phyloP scores from a whole-genome alignment of 2,113 vertebrate species.

The Mystacornis crossleyi region DNA sequence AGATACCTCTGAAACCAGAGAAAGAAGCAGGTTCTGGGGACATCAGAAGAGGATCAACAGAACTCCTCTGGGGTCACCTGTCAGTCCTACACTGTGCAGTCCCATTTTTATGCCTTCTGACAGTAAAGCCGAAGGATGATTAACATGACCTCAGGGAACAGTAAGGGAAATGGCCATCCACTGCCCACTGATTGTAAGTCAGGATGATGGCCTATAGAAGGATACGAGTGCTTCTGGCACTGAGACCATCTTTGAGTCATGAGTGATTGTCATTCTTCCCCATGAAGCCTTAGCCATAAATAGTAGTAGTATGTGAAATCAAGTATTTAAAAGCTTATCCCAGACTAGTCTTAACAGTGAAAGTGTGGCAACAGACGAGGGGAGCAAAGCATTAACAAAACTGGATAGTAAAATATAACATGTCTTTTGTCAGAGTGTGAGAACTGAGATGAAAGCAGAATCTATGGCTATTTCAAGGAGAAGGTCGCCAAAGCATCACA shows the following conservation, averaged over 20 bases:
- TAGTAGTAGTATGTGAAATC: slow-evolving; percentile 33
- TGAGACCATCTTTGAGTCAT: background rate
- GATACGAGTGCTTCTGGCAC: background rate
- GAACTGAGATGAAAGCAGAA: background rate
- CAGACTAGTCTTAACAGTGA: background rate
- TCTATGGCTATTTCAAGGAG: background rate
- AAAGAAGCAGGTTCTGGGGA: background rate
- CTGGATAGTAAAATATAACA: background rate
- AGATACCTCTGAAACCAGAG: background rate
- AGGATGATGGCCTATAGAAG: slow-evolving; percentile 22
- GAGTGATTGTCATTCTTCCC: slow-evolving; percentile 29
- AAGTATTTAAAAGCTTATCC: slow-evolving; percentile 34
- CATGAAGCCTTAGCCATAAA: slow-evolving; percentile 32
- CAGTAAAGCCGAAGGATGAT: slow-evolving; percentile 3
- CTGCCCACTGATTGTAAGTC: slow-evolving; percentile 29
- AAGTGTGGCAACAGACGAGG: background rate
- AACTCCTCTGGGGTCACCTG: background rate
- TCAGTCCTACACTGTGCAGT: background rate
- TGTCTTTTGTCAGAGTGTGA: background rate
- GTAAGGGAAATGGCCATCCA: slow-evolving; percentile 14
- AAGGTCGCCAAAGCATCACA: background rate
- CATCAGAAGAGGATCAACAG: background rate
- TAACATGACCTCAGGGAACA: slow-evolving; percentile 16
- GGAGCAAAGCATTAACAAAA: background rate
- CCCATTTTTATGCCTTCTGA: slow-evolving; percentile 18